These are phyloP conservation scores for Stichodactyla mertensii DNA, from an alignment of 64 coral and sea anemone genomes.

Conservation along the genomic window DNA sequence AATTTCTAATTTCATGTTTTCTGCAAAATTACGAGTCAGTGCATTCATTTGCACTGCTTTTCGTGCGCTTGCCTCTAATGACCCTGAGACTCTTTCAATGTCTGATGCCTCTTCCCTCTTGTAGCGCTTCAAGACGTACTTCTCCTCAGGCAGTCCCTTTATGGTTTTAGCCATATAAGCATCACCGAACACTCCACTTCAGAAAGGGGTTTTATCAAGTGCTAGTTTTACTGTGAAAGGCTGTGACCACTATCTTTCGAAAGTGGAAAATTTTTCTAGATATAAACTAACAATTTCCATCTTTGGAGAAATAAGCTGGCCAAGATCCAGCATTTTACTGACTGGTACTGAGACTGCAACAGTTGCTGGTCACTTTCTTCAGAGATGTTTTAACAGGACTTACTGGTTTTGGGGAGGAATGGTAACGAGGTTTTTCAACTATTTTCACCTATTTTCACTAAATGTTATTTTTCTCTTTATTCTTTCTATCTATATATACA, in stretches of 20 bases:
- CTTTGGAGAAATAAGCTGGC: constrained; percentile 53
- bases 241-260: background rate
- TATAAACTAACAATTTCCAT: constrained; percentile 16
- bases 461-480: no score
- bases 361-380: constrained; percentile 8
- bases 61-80: background rate
- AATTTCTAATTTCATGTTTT: background rate
- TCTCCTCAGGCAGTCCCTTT: constrained; percentile 15
- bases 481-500: no score
- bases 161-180: constrained; percentile 44
- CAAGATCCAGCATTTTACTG: constrained; percentile 50
- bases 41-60: background rate
- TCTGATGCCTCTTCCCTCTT: constrained; percentile 6
- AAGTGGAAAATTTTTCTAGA: background rate
- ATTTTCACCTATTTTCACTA: background rate
- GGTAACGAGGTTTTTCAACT: background rate
- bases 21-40: background rate
- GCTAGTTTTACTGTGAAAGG: constrained; percentile 55
- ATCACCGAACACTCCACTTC: constrained; percentile 53
- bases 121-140: constrained; percentile 44
- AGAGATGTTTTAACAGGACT: background rate
- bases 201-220: constrained; percentile 36
- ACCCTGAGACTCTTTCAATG: constrained; percentile 17
- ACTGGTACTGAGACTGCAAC: constrained; percentile 57
- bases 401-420: background rate